A percentile compares a stretch with the other conserved stretches of the same genome.
Evolutionary conservation across 2,113 vertebrate species (phyloP).

Genomic region (Melanocharis versteri): DNA sequence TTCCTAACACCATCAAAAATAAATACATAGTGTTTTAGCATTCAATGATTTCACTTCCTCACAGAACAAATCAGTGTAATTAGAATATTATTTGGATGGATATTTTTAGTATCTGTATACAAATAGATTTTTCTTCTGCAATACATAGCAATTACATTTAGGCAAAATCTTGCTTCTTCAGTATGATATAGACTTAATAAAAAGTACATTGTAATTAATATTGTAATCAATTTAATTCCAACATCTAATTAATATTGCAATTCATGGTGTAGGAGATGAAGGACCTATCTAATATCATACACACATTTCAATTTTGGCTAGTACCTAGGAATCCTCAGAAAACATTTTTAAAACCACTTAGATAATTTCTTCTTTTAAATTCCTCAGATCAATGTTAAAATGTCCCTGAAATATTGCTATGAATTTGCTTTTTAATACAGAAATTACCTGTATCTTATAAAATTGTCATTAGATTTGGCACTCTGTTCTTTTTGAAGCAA

Average conservation of each 20-base stretch:
- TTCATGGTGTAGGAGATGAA: not conserved
- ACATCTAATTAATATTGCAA: not conserved
- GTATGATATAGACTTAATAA: not conserved
- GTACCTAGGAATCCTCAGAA: not conserved
- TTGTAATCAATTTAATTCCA: not conserved
- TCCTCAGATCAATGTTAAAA: not conserved
- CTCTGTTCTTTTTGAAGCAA: not conserved
- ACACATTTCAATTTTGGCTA: not conserved
- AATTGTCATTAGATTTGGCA: not conserved
- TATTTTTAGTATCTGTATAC: not conserved
- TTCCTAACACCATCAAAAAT: not conserved
- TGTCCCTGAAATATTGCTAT: not conserved
- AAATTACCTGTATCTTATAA: not conserved
- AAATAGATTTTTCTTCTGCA: conserved; percentile 20
- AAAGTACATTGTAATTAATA: conserved; percentile 3
- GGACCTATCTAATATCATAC: not conserved
- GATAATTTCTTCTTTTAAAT: not conserved
- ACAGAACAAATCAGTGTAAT: not conserved
- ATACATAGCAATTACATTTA: not conserved
- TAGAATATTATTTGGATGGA: not conserved
- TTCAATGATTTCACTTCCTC: not conserved
- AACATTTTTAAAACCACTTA: not conserved
- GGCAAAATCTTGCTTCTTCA: not conserved
- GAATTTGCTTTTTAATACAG: not conserved
- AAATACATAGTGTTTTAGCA: not conserved